A percentile compares a stretch with the other conserved stretches of the same genome.
Evolutionary conservation across 2,113 vertebrate species (phyloP).

Genomic region (Crotalus helleri): DNA sequence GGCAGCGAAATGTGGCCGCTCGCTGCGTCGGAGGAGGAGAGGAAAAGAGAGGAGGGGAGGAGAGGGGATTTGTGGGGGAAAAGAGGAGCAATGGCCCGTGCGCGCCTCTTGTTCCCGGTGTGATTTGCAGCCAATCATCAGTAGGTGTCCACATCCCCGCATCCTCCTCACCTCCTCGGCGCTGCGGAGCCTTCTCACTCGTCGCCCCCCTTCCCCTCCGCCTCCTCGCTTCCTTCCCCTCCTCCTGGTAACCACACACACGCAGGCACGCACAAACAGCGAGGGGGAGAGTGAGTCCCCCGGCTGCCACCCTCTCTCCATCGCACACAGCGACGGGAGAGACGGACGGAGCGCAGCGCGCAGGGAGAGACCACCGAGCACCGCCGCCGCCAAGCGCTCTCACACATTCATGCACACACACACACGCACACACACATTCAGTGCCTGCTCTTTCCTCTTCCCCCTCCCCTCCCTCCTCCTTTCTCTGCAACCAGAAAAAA

Average conservation of each 20-base stretch:
- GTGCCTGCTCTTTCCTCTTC: conserved; percentile 59
- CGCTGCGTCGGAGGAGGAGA: conserved; percentile 5
- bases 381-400: conserved; percentile 35
- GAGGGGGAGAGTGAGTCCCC: conserved; percentile 40
- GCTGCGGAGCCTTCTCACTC: conserved; percentile 71
- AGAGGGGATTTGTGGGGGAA: conserved; percentile 44
- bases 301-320: conserved; percentile 70
- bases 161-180: conserved; percentile 89
- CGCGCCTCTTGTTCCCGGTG: conserved; percentile 81
- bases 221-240: conserved; percentile 48
- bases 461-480: conserved; percentile 54
- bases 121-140: conserved; percentile 90
- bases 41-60: background rate
- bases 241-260: conserved; percentile 56
- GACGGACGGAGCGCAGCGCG: conserved; percentile 77
- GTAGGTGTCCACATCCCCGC: conserved; percentile 88
- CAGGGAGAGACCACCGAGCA: conserved; percentile 62
- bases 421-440: conserved; percentile 25
- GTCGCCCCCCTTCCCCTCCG: conserved; percentile 59
- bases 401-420: conserved; percentile 56
- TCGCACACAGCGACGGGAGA: conserved; percentile 89
- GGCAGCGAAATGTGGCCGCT: conserved; percentile 3
- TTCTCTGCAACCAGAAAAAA: conserved; percentile 67
- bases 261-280: conserved; percentile 35
- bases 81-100: conserved; percentile 60